Conservation (phyloP, 1,140 invertebrate genomes). For the Lepidurus packardi region DNA sequence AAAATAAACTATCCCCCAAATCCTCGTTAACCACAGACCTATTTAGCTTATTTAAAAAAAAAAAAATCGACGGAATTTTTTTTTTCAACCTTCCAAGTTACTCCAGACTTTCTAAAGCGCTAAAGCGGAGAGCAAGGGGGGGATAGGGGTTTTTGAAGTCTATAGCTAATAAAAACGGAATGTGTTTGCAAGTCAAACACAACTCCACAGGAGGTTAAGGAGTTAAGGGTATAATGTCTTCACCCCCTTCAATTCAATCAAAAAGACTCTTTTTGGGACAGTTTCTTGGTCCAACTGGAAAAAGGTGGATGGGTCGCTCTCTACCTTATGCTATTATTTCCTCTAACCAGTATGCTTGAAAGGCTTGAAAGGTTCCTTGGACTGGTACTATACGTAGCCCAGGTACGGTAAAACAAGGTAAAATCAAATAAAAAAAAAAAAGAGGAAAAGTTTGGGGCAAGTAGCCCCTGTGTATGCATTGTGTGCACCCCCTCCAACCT, state of each 20-base stretch:
- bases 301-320: too few relatives aligned
- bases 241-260: slow-evolving; percentile 19
- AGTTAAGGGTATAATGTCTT: slow-evolving; percentile 18
- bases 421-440: background rate
- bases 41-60: background rate
- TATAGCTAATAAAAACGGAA: slow-evolving; percentile 10
- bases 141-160: background rate
- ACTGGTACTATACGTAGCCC: background rate
- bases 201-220: slow-evolving; percentile 21
- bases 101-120: too few relatives aligned
- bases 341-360: too few relatives aligned
- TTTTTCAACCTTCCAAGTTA: background rate
- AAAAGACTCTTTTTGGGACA: too few relatives aligned
- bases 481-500: background rate
- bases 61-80: background rate
- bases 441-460: background rate
- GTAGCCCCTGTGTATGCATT: slow-evolving; percentile 10
- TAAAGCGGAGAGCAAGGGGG: background rate
- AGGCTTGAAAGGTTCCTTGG: too few relatives aligned
- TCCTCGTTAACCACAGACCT: background rate
- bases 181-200: slow-evolving; percentile 21
- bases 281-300: background rate
- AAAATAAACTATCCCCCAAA: background rate
- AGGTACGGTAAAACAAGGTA: background rate
- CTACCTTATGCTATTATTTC: too few relatives aligned